These are phyloP conservation scores for Lota lota DNA, from an alignment of 2,113 vertebrate genomes.

Conservation along the genomic window DNA sequence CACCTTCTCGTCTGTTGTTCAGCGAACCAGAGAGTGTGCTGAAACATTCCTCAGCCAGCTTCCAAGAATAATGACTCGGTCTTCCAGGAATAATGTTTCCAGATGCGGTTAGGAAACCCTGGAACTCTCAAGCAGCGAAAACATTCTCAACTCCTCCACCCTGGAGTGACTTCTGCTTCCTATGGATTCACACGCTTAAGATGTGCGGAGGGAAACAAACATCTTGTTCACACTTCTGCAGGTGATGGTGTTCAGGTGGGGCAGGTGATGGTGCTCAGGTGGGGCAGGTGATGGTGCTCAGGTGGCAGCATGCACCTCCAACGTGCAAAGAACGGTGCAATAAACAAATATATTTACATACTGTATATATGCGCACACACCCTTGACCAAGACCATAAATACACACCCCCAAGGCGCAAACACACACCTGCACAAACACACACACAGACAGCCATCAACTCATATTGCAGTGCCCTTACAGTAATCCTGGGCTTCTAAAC, in stretches of 20 bases:
- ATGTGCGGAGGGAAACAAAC: neutral
- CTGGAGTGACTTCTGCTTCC: neutral
- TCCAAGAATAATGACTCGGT: conserved; percentile 59
- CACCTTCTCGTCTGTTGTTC: too few species aligned
- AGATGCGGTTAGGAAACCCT: neutral
- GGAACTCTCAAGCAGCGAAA: too few species aligned
- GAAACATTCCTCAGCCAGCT: conserved; percentile 3
- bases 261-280: neutral
- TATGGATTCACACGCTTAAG: neutral
- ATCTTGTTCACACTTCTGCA: neutral
- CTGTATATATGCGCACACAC: too few species aligned
- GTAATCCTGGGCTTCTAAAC: too few species aligned
- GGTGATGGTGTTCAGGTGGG: neutral
- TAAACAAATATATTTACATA: too few species aligned
- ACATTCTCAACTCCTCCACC: neutral
- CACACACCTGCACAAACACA: too few species aligned
- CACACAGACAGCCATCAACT: too few species aligned
- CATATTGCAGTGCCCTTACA: too few species aligned
- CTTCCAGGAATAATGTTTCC: conserved; percentile 3
- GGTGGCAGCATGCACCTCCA: neutral
- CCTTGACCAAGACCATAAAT: too few species aligned
- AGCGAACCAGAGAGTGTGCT: too few species aligned
- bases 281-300: neutral
- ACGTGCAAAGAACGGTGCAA: too few species aligned
- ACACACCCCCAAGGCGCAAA: too few species aligned